A percentile compares a stretch with the other conserved stretches of the same genome.
phyloP scores from a whole-genome alignment of 2,888 invertebrate species.

The Phasia obesa region DNA sequence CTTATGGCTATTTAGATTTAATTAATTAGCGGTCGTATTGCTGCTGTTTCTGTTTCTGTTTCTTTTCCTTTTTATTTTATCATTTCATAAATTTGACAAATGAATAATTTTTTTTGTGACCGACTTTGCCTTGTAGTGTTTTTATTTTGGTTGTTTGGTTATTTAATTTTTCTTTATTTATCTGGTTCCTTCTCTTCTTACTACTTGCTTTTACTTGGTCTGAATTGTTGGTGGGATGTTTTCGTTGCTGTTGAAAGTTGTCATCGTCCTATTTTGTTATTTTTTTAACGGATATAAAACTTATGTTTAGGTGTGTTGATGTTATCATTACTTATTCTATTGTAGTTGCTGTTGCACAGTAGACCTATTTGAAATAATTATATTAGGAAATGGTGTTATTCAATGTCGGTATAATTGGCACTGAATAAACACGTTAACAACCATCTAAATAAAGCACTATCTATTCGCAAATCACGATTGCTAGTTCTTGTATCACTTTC shows the following conservation, averaged over 20 bases:
- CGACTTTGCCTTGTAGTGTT: conserved; percentile 6
- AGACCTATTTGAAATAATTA: no score
- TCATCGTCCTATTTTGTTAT: conserved; percentile 31
- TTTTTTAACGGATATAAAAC: conserved; percentile 44
- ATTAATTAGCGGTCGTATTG: conserved; percentile 61
- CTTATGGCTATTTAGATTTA: conserved; percentile 64
- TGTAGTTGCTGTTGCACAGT: conserved; percentile 2
- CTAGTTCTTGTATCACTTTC: no score
- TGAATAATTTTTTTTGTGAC: conserved; percentile 44
- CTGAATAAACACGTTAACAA: no score
- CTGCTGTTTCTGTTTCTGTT: conserved; percentile 12
- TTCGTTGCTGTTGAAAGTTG: conserved; percentile 9
- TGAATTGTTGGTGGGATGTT: conserved; percentile 5
- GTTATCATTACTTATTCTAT: neutral
- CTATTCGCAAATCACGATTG: no score
- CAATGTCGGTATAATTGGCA: no score
- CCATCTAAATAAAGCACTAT: no score
- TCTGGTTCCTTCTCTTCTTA: conserved; percentile 4
- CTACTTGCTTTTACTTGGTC: conserved; percentile 17
- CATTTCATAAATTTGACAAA: conserved; percentile 63
- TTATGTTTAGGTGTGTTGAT: conserved; percentile 50
- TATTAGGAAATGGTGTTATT: no score
- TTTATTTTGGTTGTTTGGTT: neutral
- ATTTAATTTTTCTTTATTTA: neutral
- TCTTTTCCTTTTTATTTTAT: conserved; percentile 19